Base-by-base conservation (phyloP, 2,888 invertebrate species). In the Tetramorium bicarinatum region DNA sequence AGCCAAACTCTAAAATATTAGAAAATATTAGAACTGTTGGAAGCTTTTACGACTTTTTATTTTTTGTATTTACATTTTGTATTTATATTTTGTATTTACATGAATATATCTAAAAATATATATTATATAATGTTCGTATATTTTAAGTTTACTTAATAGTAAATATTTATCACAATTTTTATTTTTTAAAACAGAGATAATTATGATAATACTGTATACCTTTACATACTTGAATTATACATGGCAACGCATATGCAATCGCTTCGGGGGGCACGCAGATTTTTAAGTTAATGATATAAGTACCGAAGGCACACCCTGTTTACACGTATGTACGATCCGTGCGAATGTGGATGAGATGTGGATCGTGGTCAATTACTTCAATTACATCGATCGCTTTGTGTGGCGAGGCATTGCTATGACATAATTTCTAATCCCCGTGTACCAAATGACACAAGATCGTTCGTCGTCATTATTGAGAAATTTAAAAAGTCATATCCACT, bases 301-400 rank as follows among this genome's bases (percentile, higher is more conserved):
- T 80, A 71, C 79, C 71, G 71, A 80, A 71, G 59, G 79, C 79
- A 80, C 69, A 38, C 79, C 71, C 47, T 49, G 79, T 80, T 80
- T 71, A 71, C 47, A 80, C 71, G 18, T 80, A 49, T 25, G 38
- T 71, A 61, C 49, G 47, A 41, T 64, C 18, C 18, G 52, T 13
- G 52, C 56, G 71, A 80, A 47, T 25, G 64, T 25, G 41, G 13
- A 67, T 34, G 18, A 41, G 66, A 76, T 25, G 25, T 38, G 54
- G 66, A 59, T 25, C 38, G 38, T 38, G 69, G 34, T 47, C 69
- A 71, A 80, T 59, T 79, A 69, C 25, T 79, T 69, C 69, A 79
- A 79, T 80, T 71, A 80, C 59, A 71, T 80, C 71, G 69, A 80
- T 71, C 38, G 59, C 59, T 49, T 77, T 44, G 66, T 44, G 56